Percentiles rank a stretch among this genome's conserved stretches.
These are phyloP conservation scores for Peromyscus nudipes DNA, from an alignment of 2,797 vertebrate genomes.

Conservation along the genomic window DNA sequence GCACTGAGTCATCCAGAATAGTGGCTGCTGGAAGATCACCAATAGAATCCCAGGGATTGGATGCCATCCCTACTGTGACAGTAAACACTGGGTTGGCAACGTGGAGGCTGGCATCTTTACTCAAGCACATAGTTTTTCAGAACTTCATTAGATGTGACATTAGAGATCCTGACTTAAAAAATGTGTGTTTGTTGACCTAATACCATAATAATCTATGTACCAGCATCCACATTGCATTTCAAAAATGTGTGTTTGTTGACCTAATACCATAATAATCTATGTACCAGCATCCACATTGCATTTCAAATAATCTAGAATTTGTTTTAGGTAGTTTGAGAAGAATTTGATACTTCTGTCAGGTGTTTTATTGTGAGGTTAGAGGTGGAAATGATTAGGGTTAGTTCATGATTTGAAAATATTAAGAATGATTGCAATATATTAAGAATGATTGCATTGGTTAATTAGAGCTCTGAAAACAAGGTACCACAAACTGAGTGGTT, in stretches of 20 bases:
- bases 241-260: not conserved
- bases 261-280: constrained; percentile 22
- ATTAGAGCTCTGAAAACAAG: not conserved
- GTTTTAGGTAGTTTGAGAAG: constrained; percentile 11
- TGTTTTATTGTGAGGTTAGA: not conserved
- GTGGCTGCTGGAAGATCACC: constrained; percentile 51
- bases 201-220: too few relatives aligned
- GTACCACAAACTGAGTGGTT: not conserved
- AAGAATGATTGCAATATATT: not conserved
- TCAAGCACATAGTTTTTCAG: constrained; percentile 64
- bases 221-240: too few relatives aligned
- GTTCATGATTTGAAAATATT: not conserved
- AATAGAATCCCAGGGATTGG: constrained; percentile 49
- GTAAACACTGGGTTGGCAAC: constrained; percentile 50
- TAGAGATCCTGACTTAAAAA: constrained; percentile 32
- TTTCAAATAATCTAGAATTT: not conserved
- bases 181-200: too few relatives aligned
- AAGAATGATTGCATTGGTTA: not conserved
- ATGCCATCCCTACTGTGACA: constrained; percentile 54
- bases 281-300: not conserved
- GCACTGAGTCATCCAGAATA: constrained; percentile 61
- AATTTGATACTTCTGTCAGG: not conserved
- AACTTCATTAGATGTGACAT: constrained; percentile 50
- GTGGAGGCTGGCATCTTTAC: constrained; percentile 24
- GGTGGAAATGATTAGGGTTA: not conserved